Percentiles rank a stretch among this genome's conserved stretches.
These are phyloP conservation scores for Prunella fulvescens DNA, from an alignment of 2,113 vertebrate genomes.

Conservation along the genomic window DNA sequence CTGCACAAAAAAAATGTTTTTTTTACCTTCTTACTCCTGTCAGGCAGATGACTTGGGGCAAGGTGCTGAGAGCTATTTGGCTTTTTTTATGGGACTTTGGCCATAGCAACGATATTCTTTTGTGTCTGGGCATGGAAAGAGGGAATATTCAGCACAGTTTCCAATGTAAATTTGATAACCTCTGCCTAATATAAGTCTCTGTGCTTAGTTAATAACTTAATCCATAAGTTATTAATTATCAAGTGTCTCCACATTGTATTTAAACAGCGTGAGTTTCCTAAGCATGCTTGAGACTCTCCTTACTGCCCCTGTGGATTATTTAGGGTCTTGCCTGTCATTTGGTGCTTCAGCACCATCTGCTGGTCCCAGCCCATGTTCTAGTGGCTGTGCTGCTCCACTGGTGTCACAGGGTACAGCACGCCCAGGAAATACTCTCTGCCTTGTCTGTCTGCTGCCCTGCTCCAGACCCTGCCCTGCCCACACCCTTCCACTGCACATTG, in stretches of 20 bases:
- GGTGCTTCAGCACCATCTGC: background rate
- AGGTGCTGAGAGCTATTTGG: background rate
- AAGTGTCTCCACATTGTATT: background rate
- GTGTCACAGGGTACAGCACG: background rate
- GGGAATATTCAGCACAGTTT: background rate
- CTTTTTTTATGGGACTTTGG: background rate
- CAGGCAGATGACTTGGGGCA: background rate
- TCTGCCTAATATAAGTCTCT: background rate
- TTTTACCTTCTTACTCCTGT: background rate
- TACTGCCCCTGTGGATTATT: background rate
- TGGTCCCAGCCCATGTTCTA: background rate
- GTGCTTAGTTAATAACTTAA: too few relatives aligned
- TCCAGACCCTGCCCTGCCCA: background rate
- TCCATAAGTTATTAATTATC: background rate
- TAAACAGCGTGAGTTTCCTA: background rate
- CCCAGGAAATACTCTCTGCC: background rate
- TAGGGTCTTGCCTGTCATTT: background rate
- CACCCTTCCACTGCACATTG: background rate
- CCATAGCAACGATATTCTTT: background rate
- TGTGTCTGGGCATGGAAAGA: background rate
- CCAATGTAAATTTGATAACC: background rate
- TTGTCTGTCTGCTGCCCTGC: background rate
- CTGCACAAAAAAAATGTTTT: background rate
- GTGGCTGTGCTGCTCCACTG: background rate
- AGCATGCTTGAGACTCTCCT: background rate